phyloP scores from a whole-genome alignment of 2,113 vertebrate species.

The Chaetops frenatus region DNA sequence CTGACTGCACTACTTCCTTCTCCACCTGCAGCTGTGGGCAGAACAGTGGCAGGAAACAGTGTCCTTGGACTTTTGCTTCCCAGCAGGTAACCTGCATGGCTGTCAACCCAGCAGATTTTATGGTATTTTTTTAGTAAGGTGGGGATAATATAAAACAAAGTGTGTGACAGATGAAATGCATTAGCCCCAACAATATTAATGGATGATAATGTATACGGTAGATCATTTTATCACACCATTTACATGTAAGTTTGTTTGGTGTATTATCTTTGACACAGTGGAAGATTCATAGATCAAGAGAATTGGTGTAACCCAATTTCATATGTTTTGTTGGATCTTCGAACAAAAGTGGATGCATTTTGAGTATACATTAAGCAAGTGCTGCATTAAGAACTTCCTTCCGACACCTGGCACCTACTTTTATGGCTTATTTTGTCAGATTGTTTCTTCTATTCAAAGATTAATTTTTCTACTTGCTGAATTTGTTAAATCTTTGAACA shows the following conservation, averaged over 20 bases:
- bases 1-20: neutral
- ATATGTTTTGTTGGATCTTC: constrained; percentile 67
- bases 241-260: constrained; percentile 67
- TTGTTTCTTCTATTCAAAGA: constrained; percentile 59
- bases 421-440: constrained; percentile 59
- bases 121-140: constrained; percentile 21
- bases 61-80: neutral
- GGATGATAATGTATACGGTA: constrained; percentile 65
- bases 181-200: constrained; percentile 62
- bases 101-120: neutral
- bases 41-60: neutral
- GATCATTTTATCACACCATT: constrained; percentile 66
- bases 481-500: constrained; percentile 62
- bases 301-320: constrained; percentile 70
- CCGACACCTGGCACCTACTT: constrained; percentile 55
- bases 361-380: constrained; percentile 62
- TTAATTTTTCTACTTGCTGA: constrained; percentile 63
- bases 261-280: constrained; percentile 61
- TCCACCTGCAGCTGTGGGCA: neutral
- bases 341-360: constrained; percentile 65
- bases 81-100: neutral
- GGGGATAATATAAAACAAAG: constrained; percentile 45
- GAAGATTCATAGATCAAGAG: constrained; percentile 69
- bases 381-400: constrained; percentile 52
- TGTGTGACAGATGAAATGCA: constrained; percentile 55